Evolutionary conservation across 2,888 invertebrate species (phyloP).

Genomic region (Eurois occulta): DNA sequence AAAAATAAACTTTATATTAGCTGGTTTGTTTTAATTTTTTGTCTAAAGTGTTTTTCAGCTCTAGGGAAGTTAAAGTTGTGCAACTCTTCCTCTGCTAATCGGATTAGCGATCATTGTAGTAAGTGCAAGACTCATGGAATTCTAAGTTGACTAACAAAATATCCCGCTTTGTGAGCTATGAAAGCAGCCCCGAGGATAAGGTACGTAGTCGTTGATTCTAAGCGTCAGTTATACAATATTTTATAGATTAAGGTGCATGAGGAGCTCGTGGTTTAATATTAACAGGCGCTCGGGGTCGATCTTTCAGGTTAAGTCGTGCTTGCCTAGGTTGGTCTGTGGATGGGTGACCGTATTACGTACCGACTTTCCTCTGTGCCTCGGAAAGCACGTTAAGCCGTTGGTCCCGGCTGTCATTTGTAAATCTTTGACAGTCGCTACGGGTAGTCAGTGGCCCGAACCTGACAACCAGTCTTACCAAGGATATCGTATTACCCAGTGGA

Average conservation of each 20-base stretch:
- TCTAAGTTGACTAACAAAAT: not conserved
- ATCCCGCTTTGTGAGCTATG: not conserved
- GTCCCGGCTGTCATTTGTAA: no score
- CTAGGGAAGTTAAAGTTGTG: not conserved
- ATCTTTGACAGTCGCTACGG: no score
- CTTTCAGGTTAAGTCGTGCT: no score
- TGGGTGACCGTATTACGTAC: no score
- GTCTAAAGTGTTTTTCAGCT: not conserved
- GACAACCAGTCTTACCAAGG: no score
- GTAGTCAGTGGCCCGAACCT: no score
- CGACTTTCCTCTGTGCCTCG: no score
- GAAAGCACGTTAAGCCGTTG: no score
- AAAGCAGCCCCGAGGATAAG: not conserved
- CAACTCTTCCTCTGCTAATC: not conserved
- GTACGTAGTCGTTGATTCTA: not conserved
- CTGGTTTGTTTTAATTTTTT: not conserved
- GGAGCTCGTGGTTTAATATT: no score
- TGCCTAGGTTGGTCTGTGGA: no score
- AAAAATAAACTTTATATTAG: slow-evolving; percentile 14
- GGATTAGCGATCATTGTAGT: not conserved
- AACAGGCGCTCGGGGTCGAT: no score
- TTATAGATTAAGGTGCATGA: not conserved
- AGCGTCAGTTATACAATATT: not conserved
- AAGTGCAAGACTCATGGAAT: not conserved
- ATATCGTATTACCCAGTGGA: no score